These are phyloP conservation scores for Columbina picui DNA, from an alignment of 2,113 vertebrate genomes.

Conservation along the genomic window DNA sequence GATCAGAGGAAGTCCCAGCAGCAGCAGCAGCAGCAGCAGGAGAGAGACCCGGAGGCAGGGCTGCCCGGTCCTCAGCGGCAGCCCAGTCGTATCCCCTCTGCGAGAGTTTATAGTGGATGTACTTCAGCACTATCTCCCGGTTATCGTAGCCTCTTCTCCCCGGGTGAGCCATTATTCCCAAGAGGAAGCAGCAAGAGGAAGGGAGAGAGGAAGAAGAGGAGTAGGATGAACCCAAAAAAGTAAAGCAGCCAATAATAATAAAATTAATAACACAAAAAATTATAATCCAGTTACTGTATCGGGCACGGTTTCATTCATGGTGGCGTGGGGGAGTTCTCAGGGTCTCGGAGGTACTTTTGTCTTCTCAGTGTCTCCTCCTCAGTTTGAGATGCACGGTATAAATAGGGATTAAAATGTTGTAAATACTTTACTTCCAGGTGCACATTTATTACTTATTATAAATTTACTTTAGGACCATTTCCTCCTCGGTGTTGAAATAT, in stretches of 20 bases:
- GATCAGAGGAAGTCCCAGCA: constrained; percentile 71
- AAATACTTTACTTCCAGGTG: constrained; percentile 75
- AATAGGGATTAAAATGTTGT: constrained; percentile 69
- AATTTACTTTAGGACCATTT: constrained; percentile 65
- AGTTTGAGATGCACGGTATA: constrained; percentile 71
- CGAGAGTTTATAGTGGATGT: constrained; percentile 85
- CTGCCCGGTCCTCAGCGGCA: constrained; percentile 59
- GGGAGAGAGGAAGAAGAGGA: constrained; percentile 62
- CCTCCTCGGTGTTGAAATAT: constrained; percentile 72
- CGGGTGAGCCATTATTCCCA: constrained; percentile 80
- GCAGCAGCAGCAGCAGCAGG: constrained; percentile 50
- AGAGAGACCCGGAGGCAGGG: constrained; percentile 36
- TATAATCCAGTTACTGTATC: constrained; percentile 78
- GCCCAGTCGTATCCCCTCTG: constrained; percentile 85
- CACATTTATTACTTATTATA: constrained; percentile 68
- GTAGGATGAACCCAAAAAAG: constrained; percentile 61
- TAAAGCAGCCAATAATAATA: constrained; percentile 64
- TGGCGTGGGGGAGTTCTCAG: constrained; percentile 72
- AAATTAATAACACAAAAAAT: constrained; percentile 64
- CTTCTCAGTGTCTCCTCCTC: constrained; percentile 77
- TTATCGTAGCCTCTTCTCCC: constrained; percentile 81
- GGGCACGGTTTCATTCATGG: constrained; percentile 79
- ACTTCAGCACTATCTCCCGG: constrained; percentile 83
- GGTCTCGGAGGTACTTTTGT: constrained; percentile 74
- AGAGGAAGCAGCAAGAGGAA: constrained; percentile 58